A percentile compares a stretch with the other conserved stretches of the same genome.
These are phyloP conservation scores for Noctua comes DNA, from an alignment of 2,888 invertebrate species.

Conservation along the genomic window DNA sequence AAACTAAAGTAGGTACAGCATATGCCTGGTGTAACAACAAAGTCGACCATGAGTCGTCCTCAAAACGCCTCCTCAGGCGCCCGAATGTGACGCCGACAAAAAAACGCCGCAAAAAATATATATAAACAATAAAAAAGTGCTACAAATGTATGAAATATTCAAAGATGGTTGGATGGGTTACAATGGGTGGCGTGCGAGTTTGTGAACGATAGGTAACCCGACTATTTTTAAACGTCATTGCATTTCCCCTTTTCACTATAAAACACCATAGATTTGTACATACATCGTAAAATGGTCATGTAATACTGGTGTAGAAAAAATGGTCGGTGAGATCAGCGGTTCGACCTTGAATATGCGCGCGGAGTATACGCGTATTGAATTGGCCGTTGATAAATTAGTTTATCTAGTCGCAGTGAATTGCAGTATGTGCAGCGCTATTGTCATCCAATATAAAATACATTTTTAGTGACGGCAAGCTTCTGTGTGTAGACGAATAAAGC, in stretches of 20 bases:
- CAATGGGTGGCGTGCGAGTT: conserved; percentile 71
- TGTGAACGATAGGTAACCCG: conserved; percentile 73
- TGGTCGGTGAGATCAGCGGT: conserved; percentile 85
- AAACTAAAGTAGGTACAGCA: conserved; percentile 25
- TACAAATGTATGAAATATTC: conserved; percentile 80
- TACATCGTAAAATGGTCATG: conserved; percentile 74
- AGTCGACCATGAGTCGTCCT: conserved; percentile 69
- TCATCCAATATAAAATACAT: not conserved
- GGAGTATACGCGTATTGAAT: conserved; percentile 76
- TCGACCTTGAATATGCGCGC: conserved; percentile 81
- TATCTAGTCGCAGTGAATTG: conserved; percentile 13
- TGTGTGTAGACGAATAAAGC: not conserved
- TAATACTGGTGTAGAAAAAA: conserved; percentile 82
- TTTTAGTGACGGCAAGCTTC: not conserved
- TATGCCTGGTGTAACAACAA: conserved; percentile 50
- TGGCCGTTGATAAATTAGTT: conserved; percentile 73
- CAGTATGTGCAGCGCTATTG: conserved; percentile 16
- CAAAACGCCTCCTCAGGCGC: conserved; percentile 75
- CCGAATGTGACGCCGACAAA: conserved; percentile 80
- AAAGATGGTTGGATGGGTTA: conserved; percentile 75
- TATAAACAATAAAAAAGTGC: conserved; percentile 64
- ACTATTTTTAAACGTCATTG: conserved; percentile 52
- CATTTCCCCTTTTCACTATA: conserved; percentile 46
- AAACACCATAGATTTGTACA: conserved; percentile 54
- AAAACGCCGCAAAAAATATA: conserved; percentile 70